Evolutionary conservation across 2,113 vertebrate genomes (phyloP).

Genomic region (Otocyon megalotis): DNA sequence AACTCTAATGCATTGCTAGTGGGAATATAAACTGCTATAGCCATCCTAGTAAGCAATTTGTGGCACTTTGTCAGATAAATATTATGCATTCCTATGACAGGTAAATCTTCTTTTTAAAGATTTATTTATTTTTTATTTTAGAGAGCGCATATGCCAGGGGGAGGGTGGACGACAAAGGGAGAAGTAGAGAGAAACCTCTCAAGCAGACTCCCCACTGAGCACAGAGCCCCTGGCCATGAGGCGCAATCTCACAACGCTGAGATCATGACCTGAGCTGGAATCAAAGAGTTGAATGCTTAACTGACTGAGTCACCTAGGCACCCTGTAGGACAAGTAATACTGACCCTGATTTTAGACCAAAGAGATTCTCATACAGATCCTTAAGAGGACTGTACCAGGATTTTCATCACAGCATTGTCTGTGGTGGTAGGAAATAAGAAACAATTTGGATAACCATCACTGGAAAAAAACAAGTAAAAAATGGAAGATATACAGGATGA

Average conservation of each 20-base stretch:
- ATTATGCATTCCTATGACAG: not conserved
- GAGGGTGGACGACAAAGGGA: not conserved
- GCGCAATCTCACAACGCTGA: not conserved
- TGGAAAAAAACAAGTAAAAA: conserved; percentile 46
- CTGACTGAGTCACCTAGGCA: not conserved
- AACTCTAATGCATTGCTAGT: not conserved
- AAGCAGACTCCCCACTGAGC: not conserved
- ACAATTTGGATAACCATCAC: not conserved
- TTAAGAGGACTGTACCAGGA: not conserved
- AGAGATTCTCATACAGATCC: conserved; percentile 41
- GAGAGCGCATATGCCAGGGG: not conserved
- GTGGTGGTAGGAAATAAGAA: conserved; percentile 11
- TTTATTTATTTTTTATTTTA: not conserved
- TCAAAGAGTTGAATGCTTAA: not conserved
- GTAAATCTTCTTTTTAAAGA: not conserved
- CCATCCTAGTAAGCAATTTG: not conserved
- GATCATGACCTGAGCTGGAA: not conserved
- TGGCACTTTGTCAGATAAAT: not conserved
- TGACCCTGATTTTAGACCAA: not conserved
- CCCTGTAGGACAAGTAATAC: not conserved
- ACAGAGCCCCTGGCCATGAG: not conserved
- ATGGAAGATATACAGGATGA: not conserved
- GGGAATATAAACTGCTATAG: not conserved
- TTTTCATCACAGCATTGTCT: conserved; percentile 54
- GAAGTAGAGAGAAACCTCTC: not conserved